phyloP scores from a whole-genome alignment of 2,113 vertebrate genomes.

The Bubo scandiacus region DNA sequence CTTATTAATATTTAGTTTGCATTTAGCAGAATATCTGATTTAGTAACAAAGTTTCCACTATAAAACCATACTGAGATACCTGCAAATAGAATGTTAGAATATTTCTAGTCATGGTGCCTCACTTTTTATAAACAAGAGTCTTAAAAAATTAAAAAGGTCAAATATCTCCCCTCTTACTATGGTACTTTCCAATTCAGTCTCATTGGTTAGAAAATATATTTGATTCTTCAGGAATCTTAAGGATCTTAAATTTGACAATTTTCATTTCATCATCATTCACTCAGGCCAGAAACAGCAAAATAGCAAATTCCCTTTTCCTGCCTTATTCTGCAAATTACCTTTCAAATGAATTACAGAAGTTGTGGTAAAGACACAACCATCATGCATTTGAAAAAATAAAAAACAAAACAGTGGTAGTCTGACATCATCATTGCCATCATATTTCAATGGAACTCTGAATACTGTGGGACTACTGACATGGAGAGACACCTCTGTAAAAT shows the following conservation, averaged over 20 bases:
- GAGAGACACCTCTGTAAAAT: not conserved
- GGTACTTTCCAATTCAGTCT: not conserved
- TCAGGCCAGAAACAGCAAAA: not conserved
- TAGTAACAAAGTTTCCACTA: not conserved
- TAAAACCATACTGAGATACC: not conserved
- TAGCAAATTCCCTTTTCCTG: not conserved
- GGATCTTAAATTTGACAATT: not conserved
- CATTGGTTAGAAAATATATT: not conserved
- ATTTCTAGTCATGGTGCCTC: not conserved
- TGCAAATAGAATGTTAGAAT: not conserved
- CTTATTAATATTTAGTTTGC: not conserved
- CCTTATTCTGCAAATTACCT: not conserved
- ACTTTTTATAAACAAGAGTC: not conserved
- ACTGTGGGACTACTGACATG: not conserved
- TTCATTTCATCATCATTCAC: not conserved
- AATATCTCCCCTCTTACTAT: not conserved
- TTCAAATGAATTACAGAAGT: not conserved
- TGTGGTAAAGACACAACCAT: not conserved
- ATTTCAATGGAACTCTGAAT: not conserved
- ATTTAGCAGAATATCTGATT: not conserved
- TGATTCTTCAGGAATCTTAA: not conserved
- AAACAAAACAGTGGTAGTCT: not conserved
- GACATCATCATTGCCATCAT: not conserved
- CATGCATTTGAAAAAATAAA: not conserved
- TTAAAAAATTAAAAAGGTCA: not conserved